Conservation (phyloP, 1,140 invertebrate species). For the Batillaria attramentaria region DNA sequence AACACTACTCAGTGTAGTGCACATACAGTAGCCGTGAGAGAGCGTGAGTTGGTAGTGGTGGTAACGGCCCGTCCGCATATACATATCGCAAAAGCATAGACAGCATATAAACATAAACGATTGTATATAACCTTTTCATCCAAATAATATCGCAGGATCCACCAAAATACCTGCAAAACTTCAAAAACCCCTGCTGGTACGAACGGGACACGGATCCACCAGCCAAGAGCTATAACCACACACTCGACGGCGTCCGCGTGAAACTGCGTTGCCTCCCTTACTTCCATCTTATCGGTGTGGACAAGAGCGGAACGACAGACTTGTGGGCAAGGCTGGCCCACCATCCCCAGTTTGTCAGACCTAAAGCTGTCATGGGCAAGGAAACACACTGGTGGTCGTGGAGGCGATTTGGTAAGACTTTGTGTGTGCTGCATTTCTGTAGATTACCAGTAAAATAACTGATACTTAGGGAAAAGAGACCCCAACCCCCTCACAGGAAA, state of each 20-base stretch:
- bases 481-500: no score
- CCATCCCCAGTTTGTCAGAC: slow-evolving; percentile 53
- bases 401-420: slow-evolving; percentile 54
- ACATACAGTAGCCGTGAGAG: no score
- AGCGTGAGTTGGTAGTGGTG: no score
- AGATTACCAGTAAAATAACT: no score
- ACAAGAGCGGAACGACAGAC: slow-evolving; percentile 63
- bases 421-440: no score
- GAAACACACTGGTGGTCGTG: slow-evolving; percentile 65
- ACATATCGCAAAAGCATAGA: neutral
- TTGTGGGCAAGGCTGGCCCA: slow-evolving; percentile 49
- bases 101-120: neutral
- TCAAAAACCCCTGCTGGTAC: slow-evolving; percentile 64
- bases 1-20: no score
- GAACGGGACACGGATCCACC: neutral
- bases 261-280: slow-evolving; percentile 57
- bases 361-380: slow-evolving; percentile 51
- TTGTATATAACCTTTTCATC: neutral
- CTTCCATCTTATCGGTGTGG: slow-evolving; percentile 61
- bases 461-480: no score
- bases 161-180: slow-evolving; percentile 47
- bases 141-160: slow-evolving; percentile 33
- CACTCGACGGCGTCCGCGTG: neutral
- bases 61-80: no score
- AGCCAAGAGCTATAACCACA: neutral